Conservation (phyloP, 1,140 invertebrate genomes). For the Lycorma delicatula region DNA sequence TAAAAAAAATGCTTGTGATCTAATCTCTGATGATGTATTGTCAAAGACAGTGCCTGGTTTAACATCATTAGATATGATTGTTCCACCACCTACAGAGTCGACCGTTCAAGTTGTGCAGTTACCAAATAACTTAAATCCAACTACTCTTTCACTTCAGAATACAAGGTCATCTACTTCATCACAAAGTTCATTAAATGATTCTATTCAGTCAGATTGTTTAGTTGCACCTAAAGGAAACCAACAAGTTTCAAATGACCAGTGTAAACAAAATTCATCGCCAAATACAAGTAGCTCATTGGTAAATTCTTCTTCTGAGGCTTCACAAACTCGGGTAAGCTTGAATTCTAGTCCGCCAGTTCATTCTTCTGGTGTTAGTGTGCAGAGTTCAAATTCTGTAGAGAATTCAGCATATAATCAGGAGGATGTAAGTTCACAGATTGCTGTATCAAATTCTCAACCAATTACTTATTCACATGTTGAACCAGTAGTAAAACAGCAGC, state of each 20-base stretch:
- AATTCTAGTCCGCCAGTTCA: no score
- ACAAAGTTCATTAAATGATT: no score
- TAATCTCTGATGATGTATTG: neutral
- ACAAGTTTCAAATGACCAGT: slow-evolving; percentile 9
- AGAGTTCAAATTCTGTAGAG: no score
- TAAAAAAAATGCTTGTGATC: neutral
- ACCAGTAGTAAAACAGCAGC: no score
- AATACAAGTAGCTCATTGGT: neutral
- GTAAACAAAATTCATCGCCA: slow-evolving; percentile 10
- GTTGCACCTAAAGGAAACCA: slow-evolving; percentile 1
- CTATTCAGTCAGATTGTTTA: neutral
- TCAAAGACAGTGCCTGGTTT: slow-evolving; percentile 36
- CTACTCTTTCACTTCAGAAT: slow-evolving; percentile 1
- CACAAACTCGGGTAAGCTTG: no score
- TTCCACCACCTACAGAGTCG: slow-evolving; percentile 41
- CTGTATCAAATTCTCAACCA: no score
- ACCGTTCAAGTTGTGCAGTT: slow-evolving; percentile 52
- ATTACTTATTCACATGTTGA: no score
- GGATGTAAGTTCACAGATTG: no score
- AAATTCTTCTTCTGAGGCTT: neutral
- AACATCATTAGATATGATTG: slow-evolving; percentile 46
- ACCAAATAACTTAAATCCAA: slow-evolving; percentile 25
- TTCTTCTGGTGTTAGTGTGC: no score
- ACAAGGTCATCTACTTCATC: slow-evolving; percentile 9
- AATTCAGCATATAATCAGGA: no score